A percentile compares a stretch with the other conserved stretches of the same genome.
Conservation (phyloP, 2,797 vertebrate genomes). For the Cottoperca gobio region DNA sequence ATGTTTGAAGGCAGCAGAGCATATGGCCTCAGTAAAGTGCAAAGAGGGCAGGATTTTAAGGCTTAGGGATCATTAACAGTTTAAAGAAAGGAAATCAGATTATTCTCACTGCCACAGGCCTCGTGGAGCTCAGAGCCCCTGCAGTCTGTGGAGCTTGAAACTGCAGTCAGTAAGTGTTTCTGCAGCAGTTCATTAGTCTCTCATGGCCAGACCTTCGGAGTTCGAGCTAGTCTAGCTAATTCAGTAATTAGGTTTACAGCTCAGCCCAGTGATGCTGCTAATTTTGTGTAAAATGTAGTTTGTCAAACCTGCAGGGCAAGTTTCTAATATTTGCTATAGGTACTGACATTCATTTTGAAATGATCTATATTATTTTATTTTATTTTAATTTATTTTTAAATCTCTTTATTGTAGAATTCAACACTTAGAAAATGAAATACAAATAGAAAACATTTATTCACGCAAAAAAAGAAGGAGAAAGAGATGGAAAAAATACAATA, state of each 20-base stretch:
- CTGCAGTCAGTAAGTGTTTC: slow-evolving; percentile 30
- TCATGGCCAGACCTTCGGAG: not conserved
- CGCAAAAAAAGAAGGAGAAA: no score
- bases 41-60: slow-evolving; percentile 48
- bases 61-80: slow-evolving; percentile 70
- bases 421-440: no score
- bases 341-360: not conserved
- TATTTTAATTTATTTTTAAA: no score
- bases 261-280: slow-evolving; percentile 16
- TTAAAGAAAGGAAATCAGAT: slow-evolving; percentile 74
- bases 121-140: slow-evolving; percentile 20
- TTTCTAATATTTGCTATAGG: not conserved
- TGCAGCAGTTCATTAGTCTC: slow-evolving; percentile 45
- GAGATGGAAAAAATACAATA: no score
- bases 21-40: slow-evolving; percentile 62
- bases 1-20: slow-evolving; percentile 62
- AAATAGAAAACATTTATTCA: no score
- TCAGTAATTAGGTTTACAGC: slow-evolving; percentile 39
- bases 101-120: slow-evolving; percentile 55
- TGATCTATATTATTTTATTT: no score
- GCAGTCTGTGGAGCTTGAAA: slow-evolving; percentile 20
- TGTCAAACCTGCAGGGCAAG: not conserved
- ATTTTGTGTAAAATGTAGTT: slow-evolving; percentile 2
- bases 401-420: no score
- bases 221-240: slow-evolving; percentile 23